phyloP scores from a whole-genome alignment of 1,140 invertebrate species.

The Gerris buenoi region DNA sequence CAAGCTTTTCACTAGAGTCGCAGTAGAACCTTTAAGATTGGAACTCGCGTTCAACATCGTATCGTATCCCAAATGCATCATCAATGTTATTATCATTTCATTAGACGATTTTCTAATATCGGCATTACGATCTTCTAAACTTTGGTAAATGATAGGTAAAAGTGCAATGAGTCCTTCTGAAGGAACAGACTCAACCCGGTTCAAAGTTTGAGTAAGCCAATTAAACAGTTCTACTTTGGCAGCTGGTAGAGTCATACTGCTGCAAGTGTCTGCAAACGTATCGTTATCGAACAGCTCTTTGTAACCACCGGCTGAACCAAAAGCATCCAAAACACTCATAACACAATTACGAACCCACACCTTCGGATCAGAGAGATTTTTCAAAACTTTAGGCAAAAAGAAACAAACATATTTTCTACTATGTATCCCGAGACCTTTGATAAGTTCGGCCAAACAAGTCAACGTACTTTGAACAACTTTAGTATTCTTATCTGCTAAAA shows the following conservation, averaged over 20 bases:
- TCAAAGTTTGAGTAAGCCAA: slow-evolving; percentile 46
- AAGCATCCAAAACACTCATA: slow-evolving; percentile 63
- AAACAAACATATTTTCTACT: slow-evolving; percentile 56
- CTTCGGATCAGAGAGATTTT: slow-evolving; percentile 53
- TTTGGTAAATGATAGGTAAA: slow-evolving; percentile 61
- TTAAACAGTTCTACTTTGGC: slow-evolving; percentile 63
- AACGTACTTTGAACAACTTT: slow-evolving; percentile 72
- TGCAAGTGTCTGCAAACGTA: slow-evolving; percentile 73
- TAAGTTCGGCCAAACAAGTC: slow-evolving; percentile 62
- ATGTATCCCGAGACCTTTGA: slow-evolving; percentile 61
- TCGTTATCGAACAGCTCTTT: slow-evolving; percentile 76
- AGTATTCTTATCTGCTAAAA: slow-evolving; percentile 77
- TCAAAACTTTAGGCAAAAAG: slow-evolving; percentile 70
- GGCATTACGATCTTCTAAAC: slow-evolving; percentile 77
- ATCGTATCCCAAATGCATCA: slow-evolving; percentile 84
- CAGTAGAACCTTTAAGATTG: slow-evolving; percentile 70
- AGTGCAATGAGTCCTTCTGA: slow-evolving; percentile 67
- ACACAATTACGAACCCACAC: slow-evolving; percentile 64
- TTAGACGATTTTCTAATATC: slow-evolving; percentile 81
- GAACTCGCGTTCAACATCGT: slow-evolving; percentile 58
- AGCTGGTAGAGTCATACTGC: slow-evolving; percentile 58
- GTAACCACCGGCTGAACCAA: slow-evolving; percentile 62
- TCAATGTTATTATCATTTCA: slow-evolving; percentile 77
- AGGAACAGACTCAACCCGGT: slow-evolving; percentile 36
- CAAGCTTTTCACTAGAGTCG: slow-evolving; percentile 51